A percentile compares a stretch with the other conserved stretches of the same genome.
These are phyloP conservation scores for Tenebrio molitor DNA, from an alignment of 1,140 invertebrate species.

Conservation along the genomic window DNA sequence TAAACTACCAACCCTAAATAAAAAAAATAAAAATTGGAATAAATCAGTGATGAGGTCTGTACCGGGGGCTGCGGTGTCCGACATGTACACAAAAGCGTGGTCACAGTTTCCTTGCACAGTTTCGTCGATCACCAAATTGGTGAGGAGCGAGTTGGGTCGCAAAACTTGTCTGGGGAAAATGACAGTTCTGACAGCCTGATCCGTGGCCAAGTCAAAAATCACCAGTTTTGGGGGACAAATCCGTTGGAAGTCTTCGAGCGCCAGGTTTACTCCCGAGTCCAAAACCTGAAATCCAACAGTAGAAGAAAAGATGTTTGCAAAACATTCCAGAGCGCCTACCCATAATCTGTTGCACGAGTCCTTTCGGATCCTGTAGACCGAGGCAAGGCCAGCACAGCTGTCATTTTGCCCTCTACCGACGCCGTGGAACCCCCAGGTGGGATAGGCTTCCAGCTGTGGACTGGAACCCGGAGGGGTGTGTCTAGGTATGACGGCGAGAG, in stretches of 20 bases:
- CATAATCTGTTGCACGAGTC: constrained; percentile 84
- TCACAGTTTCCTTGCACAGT: constrained; percentile 76
- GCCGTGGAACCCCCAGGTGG: constrained; percentile 83
- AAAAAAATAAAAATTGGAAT: too few relatives aligned
- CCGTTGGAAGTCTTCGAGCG: constrained; percentile 79
- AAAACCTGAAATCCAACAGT: constrained; percentile 67
- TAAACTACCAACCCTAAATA: constrained; percentile 79
- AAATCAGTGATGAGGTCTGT: constrained; percentile 1
- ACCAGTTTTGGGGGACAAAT: constrained; percentile 85
- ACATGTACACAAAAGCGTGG: constrained; percentile 82
- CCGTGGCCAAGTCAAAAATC: constrained; percentile 81
- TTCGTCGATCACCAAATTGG: constrained; percentile 84
- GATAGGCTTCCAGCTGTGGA: constrained; percentile 80
- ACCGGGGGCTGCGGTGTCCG: constrained; percentile 84
- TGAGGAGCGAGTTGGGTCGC: constrained; percentile 78
- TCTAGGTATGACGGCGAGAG: constrained; percentile 76
- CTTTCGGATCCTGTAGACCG: constrained; percentile 79
- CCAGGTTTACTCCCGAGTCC: constrained; percentile 80
- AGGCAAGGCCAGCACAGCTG: constrained; percentile 79
- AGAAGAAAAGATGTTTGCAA: background rate
- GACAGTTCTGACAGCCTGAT: constrained; percentile 72
- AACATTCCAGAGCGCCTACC: constrained; percentile 65
- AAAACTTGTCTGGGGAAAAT: constrained; percentile 76
- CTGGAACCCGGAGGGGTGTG: constrained; percentile 74
- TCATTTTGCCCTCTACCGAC: constrained; percentile 80